Evolutionary conservation across 2,888 invertebrate species (phyloP), one percentile per base, ranked within the genome.

Genomic region (Cryptus viduatorius): DNA sequence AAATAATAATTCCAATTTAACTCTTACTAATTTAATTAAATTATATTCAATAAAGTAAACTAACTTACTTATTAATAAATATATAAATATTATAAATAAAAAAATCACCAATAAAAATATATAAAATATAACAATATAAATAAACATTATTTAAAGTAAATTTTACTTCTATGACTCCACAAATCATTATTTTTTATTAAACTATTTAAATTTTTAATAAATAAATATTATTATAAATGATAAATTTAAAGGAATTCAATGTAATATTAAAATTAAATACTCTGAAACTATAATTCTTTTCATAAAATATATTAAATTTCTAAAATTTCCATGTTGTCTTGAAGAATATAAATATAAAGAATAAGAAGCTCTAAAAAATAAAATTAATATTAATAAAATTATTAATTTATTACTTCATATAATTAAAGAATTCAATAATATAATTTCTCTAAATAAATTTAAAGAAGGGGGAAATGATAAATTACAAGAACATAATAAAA

Each of bases 171-270:
- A 94, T 95, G 95, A 95, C 82, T 90, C 95, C 96, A 96, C 95
- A 96, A 96, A 95, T 95, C 95, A 95, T 95, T 94, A 95, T 96
- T 96, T 96, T 95, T 95, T 87, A 67, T 94, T 96, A 95, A 96
- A 96, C 95, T 96, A 96, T 94, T 95, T 95, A 95, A 95, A 94
- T 93, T 94, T 92, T 24, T 1, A 94, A 92, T 90, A 93, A 93
- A 92, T 95, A 95, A 90, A 95, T 82, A 75, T 86, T 88, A 65
- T 85, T 95, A 96, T 93, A 94, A 96, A 92, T 92, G 95, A 92
- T 89, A 96, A 91, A 95, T 96, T 96, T 94, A 96, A 95, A 89
- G 95, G 95, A 86, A 96, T 91, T 93, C 24, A 96, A 95, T 96
- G 96, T 90, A 96, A 94, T 89, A 96, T 89, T 94, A 96, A 94